Evolutionary conservation across 2,113 vertebrate species (phyloP).

Genomic region (Murina feae): DNA sequence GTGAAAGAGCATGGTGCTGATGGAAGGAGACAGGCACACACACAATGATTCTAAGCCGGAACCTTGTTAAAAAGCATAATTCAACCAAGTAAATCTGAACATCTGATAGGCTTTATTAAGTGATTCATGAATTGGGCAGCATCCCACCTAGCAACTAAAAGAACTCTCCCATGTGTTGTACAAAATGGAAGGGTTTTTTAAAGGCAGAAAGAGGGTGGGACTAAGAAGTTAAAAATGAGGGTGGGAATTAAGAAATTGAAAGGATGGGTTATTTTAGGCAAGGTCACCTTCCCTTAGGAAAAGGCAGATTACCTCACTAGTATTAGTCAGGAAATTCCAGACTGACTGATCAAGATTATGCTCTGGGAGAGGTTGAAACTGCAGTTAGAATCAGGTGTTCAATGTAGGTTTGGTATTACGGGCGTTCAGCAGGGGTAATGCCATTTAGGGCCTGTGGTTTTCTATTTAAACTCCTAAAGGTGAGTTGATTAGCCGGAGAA

Average conservation of each 20-base stretch:
- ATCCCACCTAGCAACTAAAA: too few species aligned
- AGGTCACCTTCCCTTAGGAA: too few species aligned
- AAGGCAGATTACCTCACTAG: too few species aligned
- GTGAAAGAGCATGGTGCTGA: neutral
- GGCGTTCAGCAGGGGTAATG: too few species aligned
- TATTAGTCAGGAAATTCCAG: too few species aligned
- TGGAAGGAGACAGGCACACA: neutral
- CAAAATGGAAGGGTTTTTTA: neutral
- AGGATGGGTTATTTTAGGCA: too few species aligned
- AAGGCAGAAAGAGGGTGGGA: neutral
- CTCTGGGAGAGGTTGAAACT: too few species aligned
- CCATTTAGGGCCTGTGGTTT: neutral
- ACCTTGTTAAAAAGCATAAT: neutral
- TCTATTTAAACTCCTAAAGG: neutral
- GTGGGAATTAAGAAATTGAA: neutral
- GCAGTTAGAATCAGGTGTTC: too few species aligned
- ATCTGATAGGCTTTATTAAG: neutral
- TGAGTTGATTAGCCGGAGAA: neutral
- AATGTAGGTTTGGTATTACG: too few species aligned
- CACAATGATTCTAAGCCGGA: neutral
- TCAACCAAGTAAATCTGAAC: neutral
- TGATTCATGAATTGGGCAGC: too few species aligned
- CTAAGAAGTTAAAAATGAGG: neutral
- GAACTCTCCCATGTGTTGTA: too few species aligned
- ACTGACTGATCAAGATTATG: too few species aligned